phyloP scores from a whole-genome alignment of 2,797 vertebrate genomes.

The Distichodus sexfasciatus region DNA sequence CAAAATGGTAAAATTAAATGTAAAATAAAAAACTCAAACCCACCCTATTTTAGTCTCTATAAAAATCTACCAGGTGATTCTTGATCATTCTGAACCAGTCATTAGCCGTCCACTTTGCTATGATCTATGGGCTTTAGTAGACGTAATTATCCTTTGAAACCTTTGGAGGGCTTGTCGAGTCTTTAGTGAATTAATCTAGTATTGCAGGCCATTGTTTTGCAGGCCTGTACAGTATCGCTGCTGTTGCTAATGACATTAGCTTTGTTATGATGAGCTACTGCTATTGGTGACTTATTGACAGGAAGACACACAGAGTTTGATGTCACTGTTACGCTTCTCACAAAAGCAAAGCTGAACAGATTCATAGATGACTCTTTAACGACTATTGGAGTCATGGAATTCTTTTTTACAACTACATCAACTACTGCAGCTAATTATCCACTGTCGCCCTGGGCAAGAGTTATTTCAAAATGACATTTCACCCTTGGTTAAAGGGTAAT shows the following conservation, averaged over 20 bases:
- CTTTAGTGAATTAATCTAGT: conserved; percentile 32
- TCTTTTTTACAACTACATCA: no score
- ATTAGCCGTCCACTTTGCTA: background rate
- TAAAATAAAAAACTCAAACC: no score
- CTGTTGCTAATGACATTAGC: conserved; percentile 4
- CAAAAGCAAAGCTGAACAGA: background rate
- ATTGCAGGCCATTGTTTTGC: conserved; percentile 27
- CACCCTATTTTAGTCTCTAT: no score
- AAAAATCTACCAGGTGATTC: no score
- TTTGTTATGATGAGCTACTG: background rate
- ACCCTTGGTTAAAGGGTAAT: background rate
- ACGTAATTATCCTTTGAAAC: conserved; percentile 24
- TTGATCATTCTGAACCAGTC: background rate
- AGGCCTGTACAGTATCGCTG: background rate
- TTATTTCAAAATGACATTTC: background rate
- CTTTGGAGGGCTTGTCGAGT: conserved; percentile 12
- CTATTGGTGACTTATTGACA: conserved; percentile 1
- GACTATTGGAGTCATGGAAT: background rate
- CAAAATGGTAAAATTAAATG: no score
- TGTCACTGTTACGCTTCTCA: background rate
- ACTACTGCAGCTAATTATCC: background rate
- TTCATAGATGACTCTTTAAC: background rate
- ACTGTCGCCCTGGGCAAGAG: background rate
- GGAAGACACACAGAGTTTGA: background rate
- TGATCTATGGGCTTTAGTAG: conserved; percentile 10